Base-by-base conservation (phyloP, 2,888 invertebrate species). In the Spisula solida region DNA sequence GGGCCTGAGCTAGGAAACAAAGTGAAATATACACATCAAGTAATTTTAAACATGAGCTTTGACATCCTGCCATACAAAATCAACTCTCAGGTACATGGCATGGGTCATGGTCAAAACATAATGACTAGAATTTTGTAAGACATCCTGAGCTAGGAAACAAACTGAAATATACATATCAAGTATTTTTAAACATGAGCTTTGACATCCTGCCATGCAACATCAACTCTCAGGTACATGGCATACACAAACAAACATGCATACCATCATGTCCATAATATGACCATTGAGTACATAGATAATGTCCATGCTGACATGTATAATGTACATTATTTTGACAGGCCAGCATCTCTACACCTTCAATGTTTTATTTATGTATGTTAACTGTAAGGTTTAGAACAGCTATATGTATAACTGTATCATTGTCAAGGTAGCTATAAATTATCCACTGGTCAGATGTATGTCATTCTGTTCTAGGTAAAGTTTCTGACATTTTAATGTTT, bases 301-400 rank as follows among this genome's bases (percentile, higher is more conserved):
- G 75, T 51, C 47, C 70, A 14, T 75, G 51, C 6, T 29, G 83
- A 83, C 83, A 83, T n/a, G 70, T 48, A 48, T 85, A 85, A 85
- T 85, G 85, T 85, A 85, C 85, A 85, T 85, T 85, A 85, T 85
- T 79, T 79, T 85, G 85, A 85, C 85, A 85, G 16, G 47, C 16
- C 75, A 29, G 47, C 48, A 41, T 79, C 85, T 85, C n/a, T 56
- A 79, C 83, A 79, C 79, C 85, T 85, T 60, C 34, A 75, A 16
- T 34, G n/a, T 31, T 75, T 75, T 75, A 75, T 75, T 31, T 31
- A 34, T 75, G 75, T 31, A 18, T 16, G 29, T 75, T 34, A 75
- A 75, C 6, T 75, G 75, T 14, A 16, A 18, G 29, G 31, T 75
- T 60, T 8, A 75, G 14, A 25, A 75, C 75, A 18, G 25, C 6